Evolutionary conservation across 1,140 invertebrate genomes (phyloP), one percentile per base, ranked within the genome.

Genomic region (Drosophila tropicalis): DNA sequence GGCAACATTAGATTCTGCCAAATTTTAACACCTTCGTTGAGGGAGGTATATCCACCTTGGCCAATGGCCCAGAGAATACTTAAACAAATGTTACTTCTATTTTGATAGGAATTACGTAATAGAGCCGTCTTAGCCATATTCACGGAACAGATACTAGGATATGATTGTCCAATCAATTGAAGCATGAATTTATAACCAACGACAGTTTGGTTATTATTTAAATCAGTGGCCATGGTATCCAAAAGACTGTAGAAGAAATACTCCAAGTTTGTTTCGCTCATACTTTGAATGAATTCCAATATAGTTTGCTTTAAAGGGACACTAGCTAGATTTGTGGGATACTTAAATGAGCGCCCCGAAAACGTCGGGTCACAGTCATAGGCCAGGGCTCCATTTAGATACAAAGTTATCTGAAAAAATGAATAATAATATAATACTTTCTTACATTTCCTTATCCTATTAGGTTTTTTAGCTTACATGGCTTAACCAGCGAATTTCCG

Each of bases 1-100:
- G 96, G 95, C 32, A 96, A 92, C 95, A 97, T 97, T 10, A 97
- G 92, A 70, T 97, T 95, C 87, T 96, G 94, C 96, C 96, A 97
- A 3, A 96, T 95, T 94, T 95, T 95, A n/a, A 97, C 92, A 47
- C 96, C 96, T 79, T 94, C 93, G 34, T 92, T 92, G 17, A 97
- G 93, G 82, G 96, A 94, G 67, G 93, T 94, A 54, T 93, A 92
- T 0, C 96, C 96, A 58, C 94, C 95, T 92, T 97, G 96, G 0
- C 96, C 95, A 57, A 97, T 92, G 7, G 94, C 95, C 96, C 96
- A 97, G 1, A 97, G 90, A 10, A 97, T 92, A 3, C 96, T 95
- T 39, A 97, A 90, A 22, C 96, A 96, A 76, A 97, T 95, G 15
- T 94, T 93, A 67, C 95, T 95, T 47, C 96, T 93, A 89, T 97